Percentiles rank a stretch among this genome's conserved stretches.
phyloP scores from a whole-genome alignment of 2,797 vertebrate genomes.

The Sciurus vulgaris region DNA sequence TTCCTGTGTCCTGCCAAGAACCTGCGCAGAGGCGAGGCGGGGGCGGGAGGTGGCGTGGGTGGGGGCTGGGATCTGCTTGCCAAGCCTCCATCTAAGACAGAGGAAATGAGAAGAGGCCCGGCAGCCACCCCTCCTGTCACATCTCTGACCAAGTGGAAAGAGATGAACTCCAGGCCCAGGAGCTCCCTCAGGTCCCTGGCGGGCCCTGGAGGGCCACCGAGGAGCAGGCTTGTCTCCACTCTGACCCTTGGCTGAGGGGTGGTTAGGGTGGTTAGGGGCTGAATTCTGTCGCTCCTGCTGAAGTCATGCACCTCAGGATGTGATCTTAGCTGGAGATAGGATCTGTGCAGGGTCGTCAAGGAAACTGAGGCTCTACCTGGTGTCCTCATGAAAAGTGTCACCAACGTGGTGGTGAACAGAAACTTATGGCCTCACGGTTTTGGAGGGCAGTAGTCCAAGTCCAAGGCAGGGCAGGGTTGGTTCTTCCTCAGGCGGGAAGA shows the following conservation, averaged over 20 bases:
- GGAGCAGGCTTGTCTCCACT: background rate
- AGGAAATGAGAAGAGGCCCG: conserved; percentile 78
- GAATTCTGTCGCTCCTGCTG: background rate
- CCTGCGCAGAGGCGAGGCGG: conserved; percentile 78
- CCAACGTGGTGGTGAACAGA: background rate
- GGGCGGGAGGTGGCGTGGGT: conserved; percentile 40
- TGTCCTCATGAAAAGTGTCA: background rate
- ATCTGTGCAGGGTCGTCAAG: background rate
- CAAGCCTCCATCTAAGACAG: conserved; percentile 67
- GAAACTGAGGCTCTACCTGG: background rate
- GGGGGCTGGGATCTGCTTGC: conserved; percentile 49
- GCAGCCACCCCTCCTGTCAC: background rate
- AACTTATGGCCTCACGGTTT: background rate
- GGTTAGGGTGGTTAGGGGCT: rapidly evolving
- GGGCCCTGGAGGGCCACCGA: rapidly evolving
- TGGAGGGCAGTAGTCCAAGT: background rate
- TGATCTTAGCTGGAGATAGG: background rate
- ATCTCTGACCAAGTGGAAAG: conserved; percentile 68
- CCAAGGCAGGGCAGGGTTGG: background rate
- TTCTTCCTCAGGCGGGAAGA: too few relatives aligned
- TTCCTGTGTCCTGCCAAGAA: conserved; percentile 88
- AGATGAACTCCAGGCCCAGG: conserved; percentile 42
- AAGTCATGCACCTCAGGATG: too few relatives aligned
- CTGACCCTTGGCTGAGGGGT: background rate
- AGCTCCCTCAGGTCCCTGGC: background rate